Base-by-base conservation (phyloP, 2,888 invertebrate genomes). In the Synergus gifuensis region DNA sequence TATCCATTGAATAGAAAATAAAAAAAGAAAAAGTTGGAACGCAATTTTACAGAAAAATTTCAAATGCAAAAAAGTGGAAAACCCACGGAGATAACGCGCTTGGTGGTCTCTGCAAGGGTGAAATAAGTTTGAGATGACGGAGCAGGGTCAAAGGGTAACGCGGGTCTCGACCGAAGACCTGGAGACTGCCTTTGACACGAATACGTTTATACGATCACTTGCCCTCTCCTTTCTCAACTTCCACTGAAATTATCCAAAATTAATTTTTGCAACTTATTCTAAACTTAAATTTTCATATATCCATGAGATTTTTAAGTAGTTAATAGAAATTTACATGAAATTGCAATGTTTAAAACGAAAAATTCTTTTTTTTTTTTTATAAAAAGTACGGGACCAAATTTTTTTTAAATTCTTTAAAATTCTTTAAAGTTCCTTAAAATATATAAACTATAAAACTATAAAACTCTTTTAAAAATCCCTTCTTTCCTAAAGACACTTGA, bases 121-220 rank as follows among this genome's bases (percentile, higher is more conserved):
- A 90, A 87, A 86, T 89, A 91, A 90, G 90, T 90, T 89, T 83
- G 87, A 88, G 89, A 91, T 88, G 90, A 89, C 88, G 88, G 90
- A 89, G 90, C 87, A 86, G 88, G 91, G 91, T 90, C 91, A 90
- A 85, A 90, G 91, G 90, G 90, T 91, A 91, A 91, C 90, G 87
- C 87, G 90, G 90, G 90, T 91, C 89, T 81, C 87, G 90, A 88
- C 90, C 89, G 88, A 87, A 86, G 87, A 28, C 28, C 28, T 28
- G 28, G 28, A 28, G 28, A 28, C 84, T 88, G 87, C 89, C 89
- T 91, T 90, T 91, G 91, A 90, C 90, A 90, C 89, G 88, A 89
- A 90, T 91, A 91, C 90, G 88, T 90, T 90, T 90, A 91, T 87
- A 86, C 83, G 87, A 88, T 90, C 87, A 82, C 89, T 88, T 88